Evolutionary conservation across 2,797 vertebrate species (phyloP).

Genomic region (Holocentrus rufus): DNA sequence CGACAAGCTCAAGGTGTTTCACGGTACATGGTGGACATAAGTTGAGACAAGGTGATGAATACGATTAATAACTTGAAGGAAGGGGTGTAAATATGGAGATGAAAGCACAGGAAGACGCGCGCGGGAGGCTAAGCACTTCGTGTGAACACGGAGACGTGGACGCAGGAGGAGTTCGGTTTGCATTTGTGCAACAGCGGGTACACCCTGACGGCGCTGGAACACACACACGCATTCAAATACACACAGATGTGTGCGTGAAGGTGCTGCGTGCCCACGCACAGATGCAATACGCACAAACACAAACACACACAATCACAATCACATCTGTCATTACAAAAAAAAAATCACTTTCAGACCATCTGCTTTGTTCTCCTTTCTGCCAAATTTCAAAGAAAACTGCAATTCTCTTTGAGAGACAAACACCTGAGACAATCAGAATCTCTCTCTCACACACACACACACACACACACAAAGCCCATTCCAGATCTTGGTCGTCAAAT

Average conservation of each 20-base stretch:
- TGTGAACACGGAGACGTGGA: neutral
- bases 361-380: slow-evolving; percentile 41
- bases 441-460: neutral
- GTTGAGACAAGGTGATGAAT: slow-evolving; percentile 62
- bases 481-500: no score
- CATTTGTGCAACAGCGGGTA: neutral
- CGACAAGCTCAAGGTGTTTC: slow-evolving; percentile 69
- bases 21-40: slow-evolving; percentile 66
- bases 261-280: slow-evolving; percentile 21
- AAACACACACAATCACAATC: neutral
- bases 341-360: slow-evolving; percentile 40
- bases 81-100: neutral
- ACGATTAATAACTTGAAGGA: slow-evolving; percentile 60
- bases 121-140: slow-evolving; percentile 27
- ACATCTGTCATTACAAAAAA: slow-evolving; percentile 22
- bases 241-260: slow-evolving; percentile 3
- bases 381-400: slow-evolving; percentile 39
- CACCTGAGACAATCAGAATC: slow-evolving; percentile 14
- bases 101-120: neutral
- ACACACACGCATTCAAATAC: neutral
- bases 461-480: slow-evolving; percentile 36
- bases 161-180: neutral
- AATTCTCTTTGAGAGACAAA: slow-evolving; percentile 17
- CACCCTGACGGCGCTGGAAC: neutral
- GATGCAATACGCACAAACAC: slow-evolving; percentile 40